Evolutionary conservation across 2,113 vertebrate genomes (phyloP), one percentile per base, ranked within the genome.

Genomic region (Chloropsis cyanopogon): DNA sequence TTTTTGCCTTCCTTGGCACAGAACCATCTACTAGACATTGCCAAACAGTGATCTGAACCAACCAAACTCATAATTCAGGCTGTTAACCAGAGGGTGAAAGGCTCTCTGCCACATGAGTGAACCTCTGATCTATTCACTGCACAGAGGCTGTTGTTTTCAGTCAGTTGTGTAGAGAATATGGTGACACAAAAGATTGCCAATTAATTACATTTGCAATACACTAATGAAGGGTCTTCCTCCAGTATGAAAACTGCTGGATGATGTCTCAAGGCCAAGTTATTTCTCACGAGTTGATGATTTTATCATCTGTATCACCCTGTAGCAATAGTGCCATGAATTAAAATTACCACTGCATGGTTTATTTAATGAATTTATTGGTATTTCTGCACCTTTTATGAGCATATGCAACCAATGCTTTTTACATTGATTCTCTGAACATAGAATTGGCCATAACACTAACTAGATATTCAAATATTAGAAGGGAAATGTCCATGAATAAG

Each of bases 221-320:
- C 37, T 65, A 87, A 94, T 89, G 77, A 93, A 92, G 59, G 80
- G 21, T 80, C 66, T 90, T 90, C n/a, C 80, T 89, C 53, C 77
- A 63, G 39, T 76, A 68, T 0, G 4, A 69, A 96, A 88, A 61
- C 63, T 65, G 47, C 59, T 79, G 69, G 57, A 37, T 63, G 53
- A 69, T 88, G 28, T 83, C 57, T 88, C 60, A 70, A 91, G 81
- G n/a, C 49, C 52, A 69, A 92, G 65, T 84, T 77, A 65, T 91
- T 92, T 61, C 82, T 90, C 46, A 52, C 0, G 15, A 93, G 31
- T 57, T 77, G 44, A 60, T 52, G 46, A 29, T 71, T 94, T 94
- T 82, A 76, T 91, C 60, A 72, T 77, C 54, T 80, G 22, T 35
- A 66, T 86, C 71, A 57, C 28, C 41, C 70, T 46, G 46, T 54